phyloP scores from a whole-genome alignment of 2,113 vertebrate species.

The Nesogale talazaci region DNA sequence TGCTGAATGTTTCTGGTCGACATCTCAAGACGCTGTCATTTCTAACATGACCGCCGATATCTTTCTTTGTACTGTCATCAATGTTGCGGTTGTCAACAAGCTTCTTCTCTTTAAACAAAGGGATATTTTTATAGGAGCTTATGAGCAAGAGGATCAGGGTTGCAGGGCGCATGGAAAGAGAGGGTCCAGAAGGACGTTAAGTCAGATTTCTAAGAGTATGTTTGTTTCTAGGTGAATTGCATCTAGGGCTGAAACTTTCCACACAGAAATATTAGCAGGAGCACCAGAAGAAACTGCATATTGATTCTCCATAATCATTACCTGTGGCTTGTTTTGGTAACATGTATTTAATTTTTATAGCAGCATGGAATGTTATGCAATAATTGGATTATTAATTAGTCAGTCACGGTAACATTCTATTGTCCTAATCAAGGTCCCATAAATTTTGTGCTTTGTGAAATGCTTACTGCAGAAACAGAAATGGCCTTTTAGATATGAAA shows the following conservation, averaged over 20 bases:
- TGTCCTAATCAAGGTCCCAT: not conserved
- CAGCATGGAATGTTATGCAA: not conserved
- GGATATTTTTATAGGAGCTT: not conserved
- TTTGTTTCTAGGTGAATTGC: not conserved
- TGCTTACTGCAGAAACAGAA: not conserved
- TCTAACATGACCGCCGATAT: not conserved
- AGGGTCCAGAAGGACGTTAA: not conserved
- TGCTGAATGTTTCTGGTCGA: not conserved
- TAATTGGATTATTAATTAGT: slow-evolving; percentile 25
- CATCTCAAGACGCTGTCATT: not conserved
- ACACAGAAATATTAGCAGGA: not conserved
- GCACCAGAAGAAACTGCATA: not conserved
- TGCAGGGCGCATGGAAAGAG: not conserved
- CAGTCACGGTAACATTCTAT: not conserved
- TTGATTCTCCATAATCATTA: not conserved
- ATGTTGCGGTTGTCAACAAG: not conserved
- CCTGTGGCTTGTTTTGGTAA: not conserved
- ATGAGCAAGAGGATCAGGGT: too few relatives aligned
- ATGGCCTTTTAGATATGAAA: not conserved
- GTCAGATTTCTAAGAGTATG: not conserved
- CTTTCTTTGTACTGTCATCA: not conserved
- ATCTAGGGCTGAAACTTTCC: not conserved
- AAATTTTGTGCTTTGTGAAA: not conserved
- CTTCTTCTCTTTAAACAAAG: not conserved
- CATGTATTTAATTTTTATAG: slow-evolving; percentile 7